A percentile compares a stretch with the other conserved stretches of the same genome.
These are phyloP conservation scores for Holotrichia oblita DNA, from an alignment of 1,140 invertebrate species.

Conservation along the genomic window DNA sequence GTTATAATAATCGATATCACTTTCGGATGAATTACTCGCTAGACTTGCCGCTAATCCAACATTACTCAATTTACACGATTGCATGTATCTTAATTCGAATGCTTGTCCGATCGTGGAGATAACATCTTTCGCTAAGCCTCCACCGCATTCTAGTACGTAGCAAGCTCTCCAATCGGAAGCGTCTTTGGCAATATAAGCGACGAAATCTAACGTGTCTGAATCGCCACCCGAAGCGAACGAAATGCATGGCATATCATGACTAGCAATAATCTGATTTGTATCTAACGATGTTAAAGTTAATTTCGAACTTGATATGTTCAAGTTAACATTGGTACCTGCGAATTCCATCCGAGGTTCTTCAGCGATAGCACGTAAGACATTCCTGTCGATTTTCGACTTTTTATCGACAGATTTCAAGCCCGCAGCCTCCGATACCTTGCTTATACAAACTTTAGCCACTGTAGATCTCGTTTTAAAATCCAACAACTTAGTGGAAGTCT, in stretches of 20 bases:
- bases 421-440: conserved; percentile 92
- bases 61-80: conserved; percentile 79
- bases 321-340: conserved; percentile 91
- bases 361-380: conserved; percentile 82
- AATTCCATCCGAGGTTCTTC: conserved; percentile 89
- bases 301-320: conserved; percentile 91
- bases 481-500: conserved; percentile 97
- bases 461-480: conserved; percentile 96
- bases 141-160: conserved; percentile 96
- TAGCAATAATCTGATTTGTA: conserved; percentile 85
- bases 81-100: conserved; percentile 94
- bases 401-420: conserved; percentile 90
- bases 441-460: conserved; percentile 97
- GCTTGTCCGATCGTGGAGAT: conserved; percentile 98
- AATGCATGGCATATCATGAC: conserved; percentile 96
- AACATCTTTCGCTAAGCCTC: conserved; percentile 93
- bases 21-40: conserved; percentile 56
- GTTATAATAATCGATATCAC: conserved; percentile 96
- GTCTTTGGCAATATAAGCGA: conserved; percentile 98
- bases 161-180: conserved; percentile 89
- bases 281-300: conserved; percentile 86
- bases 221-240: conserved; percentile 98
- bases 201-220: conserved; percentile 94
- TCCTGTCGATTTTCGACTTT: conserved; percentile 86
- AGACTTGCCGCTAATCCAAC: conserved; percentile 56